These are phyloP conservation scores for human (Homo sapiens) DNA, from an alignment of 2,113 vertebrate species.

Conservation along the genomic window GRCh38 chr15:74245501-74246000, in stretches of 20 bases:
- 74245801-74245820: neutral
- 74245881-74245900: conserved; percentile 42
- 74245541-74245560: conserved; percentile 72
- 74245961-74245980: conserved; percentile 17
- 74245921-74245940: conserved; percentile 17
- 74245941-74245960: conserved; percentile 59
- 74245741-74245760: neutral
- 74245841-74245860: neutral
- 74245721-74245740: neutral
- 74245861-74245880: neutral
- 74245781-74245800: neutral
- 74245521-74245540: conserved; percentile 74
- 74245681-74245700: neutral
- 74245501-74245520: conserved; percentile 82
- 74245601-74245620: conserved; percentile 47
- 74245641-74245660: conserved; percentile 67
- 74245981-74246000: neutral
- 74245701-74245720: neutral
- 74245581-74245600: conserved; percentile 39
- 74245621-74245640: conserved; percentile 72
- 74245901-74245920: conserved; percentile 65
- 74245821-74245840: neutral
- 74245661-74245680: neutral
- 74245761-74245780: accelerated
- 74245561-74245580: conserved; percentile 53